A percentile compares a stretch with the other conserved stretches of the same genome.
phyloP scores from a whole-genome alignment of 2,888 invertebrate genomes.

The Rhodophaea formosa region DNA sequence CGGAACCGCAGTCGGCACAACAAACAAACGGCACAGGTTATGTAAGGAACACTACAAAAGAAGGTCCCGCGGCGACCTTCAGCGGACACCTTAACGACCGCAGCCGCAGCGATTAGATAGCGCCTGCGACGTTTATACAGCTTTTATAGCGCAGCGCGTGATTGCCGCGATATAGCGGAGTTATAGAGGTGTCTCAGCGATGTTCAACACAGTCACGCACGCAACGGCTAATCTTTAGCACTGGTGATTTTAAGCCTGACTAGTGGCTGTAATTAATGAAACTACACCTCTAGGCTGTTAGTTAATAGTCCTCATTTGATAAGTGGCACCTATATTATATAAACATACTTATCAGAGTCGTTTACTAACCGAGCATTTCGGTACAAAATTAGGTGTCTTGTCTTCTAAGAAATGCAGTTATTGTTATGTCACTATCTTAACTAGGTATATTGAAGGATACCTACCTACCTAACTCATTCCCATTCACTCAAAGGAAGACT shows the following conservation, averaged over 20 bases:
- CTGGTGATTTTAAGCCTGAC: neutral
- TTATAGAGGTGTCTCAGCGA: neutral
- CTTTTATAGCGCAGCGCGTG: neutral
- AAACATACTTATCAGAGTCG: neutral
- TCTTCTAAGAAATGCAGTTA: neutral
- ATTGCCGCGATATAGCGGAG: neutral
- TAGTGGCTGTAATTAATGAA: neutral
- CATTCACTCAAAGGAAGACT: neutral
- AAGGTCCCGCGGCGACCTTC: neutral
- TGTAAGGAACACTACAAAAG: neutral
- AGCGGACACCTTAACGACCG: neutral
- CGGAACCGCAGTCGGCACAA: neutral
- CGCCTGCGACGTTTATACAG: slow-evolving; percentile 3
- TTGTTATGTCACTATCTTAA: no score
- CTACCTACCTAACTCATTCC: neutral
- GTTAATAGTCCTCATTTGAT: neutral
- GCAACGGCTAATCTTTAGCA: neutral
- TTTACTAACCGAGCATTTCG: neutral
- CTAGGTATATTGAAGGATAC: no score
- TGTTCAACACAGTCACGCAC: neutral
- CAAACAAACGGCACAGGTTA: neutral
- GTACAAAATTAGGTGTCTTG: neutral
- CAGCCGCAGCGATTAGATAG: neutral
- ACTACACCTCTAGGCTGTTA: neutral
- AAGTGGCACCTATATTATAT: neutral